These are phyloP conservation scores for Galago senegalensis DNA, from an alignment of 2,797 vertebrate genomes.

Conservation along the genomic window DNA sequence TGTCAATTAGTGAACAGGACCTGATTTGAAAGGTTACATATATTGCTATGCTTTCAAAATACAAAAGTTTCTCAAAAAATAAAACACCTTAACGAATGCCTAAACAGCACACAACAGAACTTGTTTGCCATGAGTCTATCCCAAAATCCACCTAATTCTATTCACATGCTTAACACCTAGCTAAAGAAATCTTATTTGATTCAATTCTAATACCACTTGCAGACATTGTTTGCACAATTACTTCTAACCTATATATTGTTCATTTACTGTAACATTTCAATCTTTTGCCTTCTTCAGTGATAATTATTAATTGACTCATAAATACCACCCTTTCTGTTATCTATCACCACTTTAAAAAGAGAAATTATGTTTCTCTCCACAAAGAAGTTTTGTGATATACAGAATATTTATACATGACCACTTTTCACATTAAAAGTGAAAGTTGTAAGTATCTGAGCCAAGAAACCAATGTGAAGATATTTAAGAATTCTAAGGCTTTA, in stretches of 20 bases:
- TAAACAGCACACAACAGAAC: neutral
- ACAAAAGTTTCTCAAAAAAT: constrained; percentile 6
- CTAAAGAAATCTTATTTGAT: constrained; percentile 3
- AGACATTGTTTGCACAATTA: neutral
- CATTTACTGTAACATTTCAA: neutral
- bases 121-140: neutral
- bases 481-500: constrained; percentile 18
- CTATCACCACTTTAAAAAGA: neutral
- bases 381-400: neutral
- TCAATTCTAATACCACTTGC: constrained; percentile 11
- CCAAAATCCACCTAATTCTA: neutral
- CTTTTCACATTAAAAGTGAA: neutral
- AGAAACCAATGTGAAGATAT: neutral
- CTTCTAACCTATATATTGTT: constrained; percentile 39
- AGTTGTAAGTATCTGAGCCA: neutral
- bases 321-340: neutral
- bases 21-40: constrained; percentile 24
- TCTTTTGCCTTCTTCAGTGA: neutral
- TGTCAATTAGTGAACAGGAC: constrained; percentile 46
- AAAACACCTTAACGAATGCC: constrained; percentile 34
- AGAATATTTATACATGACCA: neutral
- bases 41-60: neutral
- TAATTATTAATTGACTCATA: neutral
- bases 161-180: neutral
- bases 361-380: neutral